These are phyloP conservation scores for Crematogaster levior DNA, from an alignment of 2,888 invertebrate species.

Conservation along the genomic window DNA sequence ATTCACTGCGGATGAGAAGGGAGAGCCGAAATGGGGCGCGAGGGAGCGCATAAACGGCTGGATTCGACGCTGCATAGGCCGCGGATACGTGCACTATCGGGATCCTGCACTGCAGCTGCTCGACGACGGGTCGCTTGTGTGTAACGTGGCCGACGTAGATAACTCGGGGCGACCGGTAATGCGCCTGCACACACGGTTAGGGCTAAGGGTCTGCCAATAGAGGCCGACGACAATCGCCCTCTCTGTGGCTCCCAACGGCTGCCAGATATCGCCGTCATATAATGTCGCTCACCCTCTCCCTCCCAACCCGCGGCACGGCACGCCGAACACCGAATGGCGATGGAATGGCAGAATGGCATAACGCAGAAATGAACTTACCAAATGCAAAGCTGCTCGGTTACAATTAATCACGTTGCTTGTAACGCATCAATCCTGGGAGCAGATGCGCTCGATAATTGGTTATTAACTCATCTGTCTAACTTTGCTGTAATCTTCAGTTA, in stretches of 20 bases:
- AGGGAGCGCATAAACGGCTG: slow-evolving; percentile 67
- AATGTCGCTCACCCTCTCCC: slow-evolving; percentile 19
- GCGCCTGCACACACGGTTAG: slow-evolving; percentile 73
- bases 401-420: slow-evolving; percentile 40
- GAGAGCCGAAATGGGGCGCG: slow-evolving; percentile 61
- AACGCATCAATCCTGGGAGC: slow-evolving; percentile 24
- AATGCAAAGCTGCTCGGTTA: slow-evolving; percentile 36
- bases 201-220: slow-evolving; percentile 78
- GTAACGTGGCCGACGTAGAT: slow-evolving; percentile 82
- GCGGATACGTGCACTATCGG: slow-evolving; percentile 75
- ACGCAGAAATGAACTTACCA: slow-evolving; percentile 47
- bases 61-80: slow-evolving; percentile 56
- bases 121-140: slow-evolving; percentile 42
- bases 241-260: slow-evolving; percentile 26
- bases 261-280: slow-evolving; percentile 49
- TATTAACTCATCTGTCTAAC: slow-evolving; percentile 34
- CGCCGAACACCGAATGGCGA: slow-evolving; percentile 7
- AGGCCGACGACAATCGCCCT: slow-evolving; percentile 74
- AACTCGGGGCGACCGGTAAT: slow-evolving; percentile 83
- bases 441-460: slow-evolving; percentile 17
- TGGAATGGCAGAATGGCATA: slow-evolving; percentile 19
- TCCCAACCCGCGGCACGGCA: not conserved
- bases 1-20: slow-evolving; percentile 18
- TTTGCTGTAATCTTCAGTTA: not conserved
- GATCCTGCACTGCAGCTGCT: slow-evolving; percentile 83